Evolutionary conservation across 2,888 invertebrate species (phyloP), one percentile per base, ranked within the genome.

Genomic region (Hybos culiciformis): DNA sequence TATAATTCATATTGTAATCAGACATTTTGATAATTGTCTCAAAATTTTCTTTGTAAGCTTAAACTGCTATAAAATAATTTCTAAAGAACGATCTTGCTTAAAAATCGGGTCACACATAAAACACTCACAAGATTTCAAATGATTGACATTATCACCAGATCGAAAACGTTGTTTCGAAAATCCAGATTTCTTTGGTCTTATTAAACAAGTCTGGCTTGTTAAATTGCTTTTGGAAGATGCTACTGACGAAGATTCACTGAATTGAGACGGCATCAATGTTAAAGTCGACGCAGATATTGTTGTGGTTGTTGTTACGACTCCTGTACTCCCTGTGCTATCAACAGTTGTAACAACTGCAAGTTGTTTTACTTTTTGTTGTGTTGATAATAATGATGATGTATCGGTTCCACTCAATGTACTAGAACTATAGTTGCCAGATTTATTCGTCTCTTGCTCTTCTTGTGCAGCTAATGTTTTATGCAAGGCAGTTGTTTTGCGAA

Each of bases 41-140:
- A n/a, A n/a, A n/a, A n/a, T n/a, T n/a, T n/a, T n/a, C n/a, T n/a
- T n/a, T n/a, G n/a, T n/a, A n/a, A n/a, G n/a, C n/a, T n/a, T n/a
- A n/a, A 48, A 46, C 52, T 53, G 58, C 57, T 59, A 60, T 57
- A 66, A 63, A 53, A 65, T 66, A 44, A 66, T 64, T 51, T 66
- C 65, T 15, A 58, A 57, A 41, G 62, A 61, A 47, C 59, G 55
- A 50, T 62, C 56, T 43, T 56, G 55, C 9, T 50, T 51, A 31
- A 58, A 55, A 51, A 63, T 53, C 19, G 63, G 60, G 58, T 65
- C 63, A 51, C 58, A 59, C 46, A 56, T 55, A 45, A 57, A 20
- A 21, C 36, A 36, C 14, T 36, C 36, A 21, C 36, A 36, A 20
- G 36, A 36, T 36, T 36, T 36, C 14, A 21, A 21, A 20, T 21